Evolutionary conservation across 64 coral and sea anemone species (phyloP).

Genomic region (Montipora sp.): DNA sequence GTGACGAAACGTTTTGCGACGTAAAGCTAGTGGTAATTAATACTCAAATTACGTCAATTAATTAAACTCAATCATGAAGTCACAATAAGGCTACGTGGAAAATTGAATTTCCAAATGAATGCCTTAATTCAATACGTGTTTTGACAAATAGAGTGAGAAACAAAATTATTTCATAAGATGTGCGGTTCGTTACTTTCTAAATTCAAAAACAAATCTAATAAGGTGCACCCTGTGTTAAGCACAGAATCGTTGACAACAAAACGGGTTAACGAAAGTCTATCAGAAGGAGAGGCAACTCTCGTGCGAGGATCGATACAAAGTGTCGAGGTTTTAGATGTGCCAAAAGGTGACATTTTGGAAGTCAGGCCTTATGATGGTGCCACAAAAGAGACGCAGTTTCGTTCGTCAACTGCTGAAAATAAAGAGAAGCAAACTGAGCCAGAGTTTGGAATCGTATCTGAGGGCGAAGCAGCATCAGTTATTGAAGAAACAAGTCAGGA

Average conservation of each 20-base stretch:
- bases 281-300: not conserved
- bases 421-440: not conserved
- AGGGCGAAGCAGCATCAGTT: not conserved
- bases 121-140: not conserved
- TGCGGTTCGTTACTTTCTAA: slow-evolving; percentile 13
- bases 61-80: not conserved
- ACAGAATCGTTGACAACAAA: not conserved
- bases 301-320: not conserved
- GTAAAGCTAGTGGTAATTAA: no score
- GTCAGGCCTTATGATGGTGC: not conserved
- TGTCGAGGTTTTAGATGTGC: not conserved
- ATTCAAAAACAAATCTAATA: not conserved
- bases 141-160: not conserved
- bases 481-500: not conserved
- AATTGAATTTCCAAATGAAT: not conserved
- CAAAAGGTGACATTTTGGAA: not conserved
- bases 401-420: not conserved
- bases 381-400: not conserved
- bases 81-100: not conserved
- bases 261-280: not conserved
- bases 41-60: not conserved
- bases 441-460: not conserved
- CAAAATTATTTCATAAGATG: not conserved
- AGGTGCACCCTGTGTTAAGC: not conserved
- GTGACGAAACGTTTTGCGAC: no score